Base-by-base conservation (phyloP, 2,113 vertebrate genomes). In the Tachysurus fulvidraco region DNA sequence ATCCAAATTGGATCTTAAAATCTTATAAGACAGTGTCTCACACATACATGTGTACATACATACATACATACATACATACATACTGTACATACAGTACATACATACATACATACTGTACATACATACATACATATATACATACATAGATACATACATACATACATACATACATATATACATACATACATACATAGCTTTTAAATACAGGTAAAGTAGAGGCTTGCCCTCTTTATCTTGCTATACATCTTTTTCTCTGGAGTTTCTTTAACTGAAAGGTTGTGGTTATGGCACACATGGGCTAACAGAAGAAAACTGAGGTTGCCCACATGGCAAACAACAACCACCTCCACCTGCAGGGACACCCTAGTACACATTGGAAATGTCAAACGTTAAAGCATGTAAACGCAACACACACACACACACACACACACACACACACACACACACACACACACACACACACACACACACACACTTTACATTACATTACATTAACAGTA, bases 11-110 rank as follows among this genome's bases (percentile, higher is more conserved):
- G n/a, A n/a, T n/a, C n/a, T 67, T 36, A 67, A 44, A 73, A 28
- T 14, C 85, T 92, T 94, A 96, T 95, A 96, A 89, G 96, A 96
- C 96, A 77, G 89, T 93, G 87, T 80, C 5, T 67, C 96, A 73
- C 65, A 79, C 50, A n/a, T n/a, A n/a, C n/a, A n/a, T n/a, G n/a
- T n/a, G n/a, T n/a, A 94, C 89, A 93, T 83, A 83, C 65, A 79
- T 57, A 94, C 89, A 93, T 83, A 83, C 65, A 79, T 57, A 94
- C 65, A 79, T 57, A 94, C 89, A 93, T 83, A 83, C n/a, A n/a
- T n/a, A n/a, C n/a, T n/a, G n/a, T n/a, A 94, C 89, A 93, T 83
- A 83, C 65, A 79, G n/a, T 57, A 94, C 89, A 93, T 83, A 83
- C 65, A 79, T 57, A 94, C 65, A 79, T 57, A 94, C 89, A 93